phyloP scores from a whole-genome alignment of 2,797 vertebrate species.

The Astyanax mexicanus region DNA sequence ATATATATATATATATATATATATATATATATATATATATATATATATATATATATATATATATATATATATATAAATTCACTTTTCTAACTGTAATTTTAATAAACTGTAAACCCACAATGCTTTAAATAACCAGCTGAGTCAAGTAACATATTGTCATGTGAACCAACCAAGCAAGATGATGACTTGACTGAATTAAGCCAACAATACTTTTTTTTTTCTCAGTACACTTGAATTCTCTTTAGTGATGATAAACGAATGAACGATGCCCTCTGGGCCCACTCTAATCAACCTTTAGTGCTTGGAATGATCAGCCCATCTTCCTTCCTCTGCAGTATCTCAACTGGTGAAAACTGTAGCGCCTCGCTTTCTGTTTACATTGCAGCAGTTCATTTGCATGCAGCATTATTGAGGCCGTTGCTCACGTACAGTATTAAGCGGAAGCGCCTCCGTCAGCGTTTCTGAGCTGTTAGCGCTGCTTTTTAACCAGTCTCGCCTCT shows the following conservation, averaged over 20 bases:
- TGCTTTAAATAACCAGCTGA: too few relatives aligned
- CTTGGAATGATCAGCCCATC: conserved; percentile 1
- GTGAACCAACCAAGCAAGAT: too few relatives aligned
- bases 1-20: too few relatives aligned
- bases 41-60: too few relatives aligned
- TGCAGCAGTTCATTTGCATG: conserved; percentile 37
- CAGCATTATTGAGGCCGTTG: conserved; percentile 26
- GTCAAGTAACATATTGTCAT: too few relatives aligned
- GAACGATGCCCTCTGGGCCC: conserved; percentile 4
- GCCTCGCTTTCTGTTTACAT: conserved; percentile 41
- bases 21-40: too few relatives aligned
- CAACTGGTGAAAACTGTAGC: conserved; percentile 19
- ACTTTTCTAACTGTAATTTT: too few relatives aligned
- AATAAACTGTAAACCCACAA: too few relatives aligned
- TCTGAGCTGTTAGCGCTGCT: conserved; percentile 4
- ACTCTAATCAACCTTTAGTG: conserved; percentile 24
- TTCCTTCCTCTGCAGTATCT: conserved; percentile 24
- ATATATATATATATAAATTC: too few relatives aligned
- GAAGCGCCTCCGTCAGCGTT: conserved; percentile 35
- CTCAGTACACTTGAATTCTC: neutral
- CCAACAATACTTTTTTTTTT: too few relatives aligned
- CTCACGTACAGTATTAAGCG: conserved; percentile 20
- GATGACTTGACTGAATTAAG: too few relatives aligned
- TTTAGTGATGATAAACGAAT: conserved; percentile 37
- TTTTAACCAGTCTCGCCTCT: neutral